phyloP scores from a whole-genome alignment of 2,797 vertebrate species.

The Calcarius lapponicus region DNA sequence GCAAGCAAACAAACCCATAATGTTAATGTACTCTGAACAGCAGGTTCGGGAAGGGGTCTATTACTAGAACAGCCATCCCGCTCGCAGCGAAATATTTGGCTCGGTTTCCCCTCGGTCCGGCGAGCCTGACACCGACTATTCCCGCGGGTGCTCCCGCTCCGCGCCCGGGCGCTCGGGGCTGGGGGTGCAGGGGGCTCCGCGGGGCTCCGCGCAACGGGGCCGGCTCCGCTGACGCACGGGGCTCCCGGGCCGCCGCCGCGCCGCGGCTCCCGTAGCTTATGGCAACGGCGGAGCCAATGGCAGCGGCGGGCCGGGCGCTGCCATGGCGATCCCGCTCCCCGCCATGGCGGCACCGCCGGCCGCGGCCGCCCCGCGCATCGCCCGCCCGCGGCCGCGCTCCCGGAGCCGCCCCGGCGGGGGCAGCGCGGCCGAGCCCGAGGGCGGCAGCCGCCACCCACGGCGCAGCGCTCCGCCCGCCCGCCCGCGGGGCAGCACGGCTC shows the following conservation, averaged over 20 bases:
- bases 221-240: constrained; percentile 59
- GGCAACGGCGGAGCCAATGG: constrained; percentile 89
- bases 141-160: not conserved
- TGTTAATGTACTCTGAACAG: rapidly evolving
- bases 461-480: not conserved
- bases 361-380: not conserved
- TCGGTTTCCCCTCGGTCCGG: not conserved
- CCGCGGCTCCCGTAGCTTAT: constrained; percentile 82
- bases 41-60: rapidly evolving
- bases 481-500: not conserved
- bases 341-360: not conserved
- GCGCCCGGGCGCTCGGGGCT: rapidly evolving
- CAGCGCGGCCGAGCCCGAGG: not conserved
- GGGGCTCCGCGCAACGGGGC: not conserved
- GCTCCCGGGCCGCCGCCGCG: constrained; percentile 56
- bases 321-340: constrained; percentile 83
- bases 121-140: not conserved
- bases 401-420: not conserved
- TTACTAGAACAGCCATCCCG: not conserved
- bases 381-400: not conserved
- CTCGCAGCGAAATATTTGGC: not conserved
- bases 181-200: not conserved
- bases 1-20: not conserved
- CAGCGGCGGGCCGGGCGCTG: constrained; percentile 76
- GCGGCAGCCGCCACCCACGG: not conserved